phyloP scores from a whole-genome alignment of 1,140 invertebrate genomes.

The Panagrolaimus sp. region DNA sequence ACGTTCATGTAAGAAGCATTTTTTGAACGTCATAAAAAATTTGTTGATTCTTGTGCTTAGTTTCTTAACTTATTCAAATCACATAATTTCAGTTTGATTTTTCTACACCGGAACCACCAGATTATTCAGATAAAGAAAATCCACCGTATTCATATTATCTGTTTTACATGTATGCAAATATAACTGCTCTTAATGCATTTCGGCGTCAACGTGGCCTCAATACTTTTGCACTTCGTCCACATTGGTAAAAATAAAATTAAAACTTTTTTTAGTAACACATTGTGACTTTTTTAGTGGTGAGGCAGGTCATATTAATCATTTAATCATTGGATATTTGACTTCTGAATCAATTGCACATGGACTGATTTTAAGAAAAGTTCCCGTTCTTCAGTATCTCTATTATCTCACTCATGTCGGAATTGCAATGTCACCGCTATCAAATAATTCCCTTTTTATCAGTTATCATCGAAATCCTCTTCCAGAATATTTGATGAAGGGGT shows the following conservation, averaged over 20 bases:
- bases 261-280: too few species aligned
- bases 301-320: constrained; percentile 69
- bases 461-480: constrained; percentile 97
- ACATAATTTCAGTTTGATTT: constrained; percentile 74
- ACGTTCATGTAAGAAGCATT: constrained; percentile 61
- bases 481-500: constrained; percentile 87
- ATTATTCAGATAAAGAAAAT: constrained; percentile 86
- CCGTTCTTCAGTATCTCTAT: constrained; percentile 95
- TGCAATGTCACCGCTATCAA: constrained; percentile 96
- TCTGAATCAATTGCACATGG: constrained; percentile 99
- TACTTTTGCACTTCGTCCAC: constrained; percentile 89
- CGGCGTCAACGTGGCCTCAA: constrained; percentile 84
- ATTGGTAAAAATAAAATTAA: too few species aligned
- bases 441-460: constrained; percentile 96
- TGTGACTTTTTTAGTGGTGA: too few species aligned
- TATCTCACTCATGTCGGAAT: constrained; percentile 96
- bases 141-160: constrained; percentile 97
- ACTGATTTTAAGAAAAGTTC: constrained; percentile 86
- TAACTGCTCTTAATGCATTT: constrained; percentile 88
- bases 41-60: too few species aligned
- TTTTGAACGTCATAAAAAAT: too few species aligned
- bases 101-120: constrained; percentile 73
- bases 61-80: background rate
- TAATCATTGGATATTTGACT: constrained; percentile 90
- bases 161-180: constrained; percentile 96